Evolutionary conservation across 2,113 vertebrate genomes (phyloP).

Genomic region (Blennius ocellaris): DNA sequence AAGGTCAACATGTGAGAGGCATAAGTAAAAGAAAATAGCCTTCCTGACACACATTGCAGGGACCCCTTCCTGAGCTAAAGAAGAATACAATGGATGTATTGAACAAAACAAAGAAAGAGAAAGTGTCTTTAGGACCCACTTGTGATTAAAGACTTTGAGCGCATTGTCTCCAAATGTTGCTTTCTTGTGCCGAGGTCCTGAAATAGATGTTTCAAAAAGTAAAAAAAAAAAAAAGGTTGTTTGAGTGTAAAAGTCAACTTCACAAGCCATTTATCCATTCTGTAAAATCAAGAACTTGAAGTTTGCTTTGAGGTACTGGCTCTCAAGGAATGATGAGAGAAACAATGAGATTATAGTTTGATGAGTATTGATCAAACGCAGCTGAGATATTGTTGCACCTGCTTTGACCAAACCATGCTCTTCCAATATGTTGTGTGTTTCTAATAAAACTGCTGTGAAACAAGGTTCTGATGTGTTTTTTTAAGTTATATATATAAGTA

Average conservation of each 20-base stretch:
- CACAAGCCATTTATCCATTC: not conserved
- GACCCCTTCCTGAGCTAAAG: conserved; percentile 27
- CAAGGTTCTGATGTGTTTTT: conserved; percentile 11
- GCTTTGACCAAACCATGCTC: conserved; percentile 26
- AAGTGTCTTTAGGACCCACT: too few species aligned
- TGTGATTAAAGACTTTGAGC: too few species aligned
- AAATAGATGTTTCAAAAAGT: too few species aligned
- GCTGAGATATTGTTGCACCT: not conserved
- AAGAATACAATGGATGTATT: not conserved
- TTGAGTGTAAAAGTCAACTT: not conserved
- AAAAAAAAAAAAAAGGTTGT: too few species aligned
- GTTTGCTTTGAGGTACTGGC: not conserved
- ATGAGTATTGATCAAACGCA: conserved; percentile 46
- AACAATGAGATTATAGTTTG: conserved; percentile 35
- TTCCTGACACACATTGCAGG: conserved; percentile 22
- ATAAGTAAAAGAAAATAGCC: conserved; percentile 64
- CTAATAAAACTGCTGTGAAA: conserved; percentile 28
- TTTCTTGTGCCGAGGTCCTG: too few species aligned
- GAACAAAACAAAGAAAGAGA: too few species aligned
- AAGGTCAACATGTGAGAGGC: conserved; percentile 69
- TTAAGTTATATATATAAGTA: not conserved
- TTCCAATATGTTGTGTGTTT: conserved; percentile 24
- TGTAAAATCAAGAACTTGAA: not conserved
- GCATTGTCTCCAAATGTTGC: too few species aligned
- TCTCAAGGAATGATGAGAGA: conserved; percentile 10